Evolutionary conservation across 2,797 vertebrate genomes (phyloP).

Genomic region (Miichthys miiuy): DNA sequence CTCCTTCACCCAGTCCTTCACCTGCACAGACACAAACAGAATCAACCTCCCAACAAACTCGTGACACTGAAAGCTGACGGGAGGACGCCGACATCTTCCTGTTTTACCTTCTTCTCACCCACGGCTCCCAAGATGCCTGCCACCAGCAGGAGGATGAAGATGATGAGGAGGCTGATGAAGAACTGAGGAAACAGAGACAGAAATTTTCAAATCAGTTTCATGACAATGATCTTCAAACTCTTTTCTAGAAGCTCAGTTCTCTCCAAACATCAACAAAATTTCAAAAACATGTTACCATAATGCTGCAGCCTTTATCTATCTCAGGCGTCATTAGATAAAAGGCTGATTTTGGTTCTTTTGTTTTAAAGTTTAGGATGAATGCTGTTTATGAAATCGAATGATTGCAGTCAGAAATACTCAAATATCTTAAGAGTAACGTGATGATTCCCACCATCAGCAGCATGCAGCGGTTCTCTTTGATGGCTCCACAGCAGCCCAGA

Average conservation of each 20-base stretch:
- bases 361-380: background rate
- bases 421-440: background rate
- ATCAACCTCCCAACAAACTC: background rate
- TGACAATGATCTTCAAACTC: background rate
- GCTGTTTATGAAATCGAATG: background rate
- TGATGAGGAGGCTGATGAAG: conserved; percentile 89
- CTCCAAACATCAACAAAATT: too few species aligned
- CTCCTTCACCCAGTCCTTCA: conserved; percentile 51
- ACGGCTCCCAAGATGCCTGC: conserved; percentile 87
- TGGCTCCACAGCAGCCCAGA: conserved; percentile 92
- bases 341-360: background rate
- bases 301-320: too few species aligned
- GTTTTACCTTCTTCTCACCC: conserved; percentile 80
- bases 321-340: too few species aligned
- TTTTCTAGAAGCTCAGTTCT: background rate
- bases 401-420: background rate
- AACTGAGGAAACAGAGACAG: conserved; percentile 80
- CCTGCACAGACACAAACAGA: conserved; percentile 42
- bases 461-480: conserved; percentile 89
- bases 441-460: conserved; percentile 86
- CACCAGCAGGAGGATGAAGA: conserved; percentile 88
- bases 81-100: background rate
- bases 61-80: accelerated
- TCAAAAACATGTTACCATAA: too few species aligned
- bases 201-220: too few species aligned